These are phyloP conservation scores for Oreortyx pictus DNA, from an alignment of 2,797 vertebrate species.

Conservation along the genomic window DNA sequence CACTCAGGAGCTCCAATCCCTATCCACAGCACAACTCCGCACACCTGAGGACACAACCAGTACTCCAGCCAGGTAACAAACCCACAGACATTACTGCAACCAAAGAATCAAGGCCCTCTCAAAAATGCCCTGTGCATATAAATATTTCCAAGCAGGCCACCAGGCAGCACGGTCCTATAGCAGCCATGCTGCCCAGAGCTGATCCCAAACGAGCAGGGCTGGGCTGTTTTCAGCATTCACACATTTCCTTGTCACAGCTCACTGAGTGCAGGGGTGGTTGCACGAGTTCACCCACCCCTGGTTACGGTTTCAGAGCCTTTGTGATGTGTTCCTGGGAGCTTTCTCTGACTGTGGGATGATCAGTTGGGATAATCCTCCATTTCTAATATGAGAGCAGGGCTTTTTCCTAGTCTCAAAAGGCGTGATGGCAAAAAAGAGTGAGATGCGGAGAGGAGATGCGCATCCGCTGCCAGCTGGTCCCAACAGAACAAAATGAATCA, in stretches of 20 bases:
- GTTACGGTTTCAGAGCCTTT: neutral
- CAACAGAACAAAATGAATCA: neutral
- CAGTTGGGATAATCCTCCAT: neutral
- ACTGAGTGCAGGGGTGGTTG: neutral
- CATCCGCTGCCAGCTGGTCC: neutral
- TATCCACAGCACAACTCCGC: neutral
- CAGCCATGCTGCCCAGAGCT: neutral
- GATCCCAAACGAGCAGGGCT: neutral
- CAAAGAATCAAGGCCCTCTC: neutral
- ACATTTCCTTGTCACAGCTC: neutral
- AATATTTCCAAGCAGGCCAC: neutral
- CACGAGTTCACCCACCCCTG: neutral
- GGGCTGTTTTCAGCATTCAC: neutral
- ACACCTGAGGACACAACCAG: neutral
- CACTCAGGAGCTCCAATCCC: accelerated
- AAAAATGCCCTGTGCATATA: neutral
- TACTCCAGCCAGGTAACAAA: neutral
- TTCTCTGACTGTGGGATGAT: neutral
- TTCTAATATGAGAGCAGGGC: neutral
- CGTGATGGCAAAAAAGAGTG: neutral
- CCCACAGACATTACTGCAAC: neutral
- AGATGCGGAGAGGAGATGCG: neutral
- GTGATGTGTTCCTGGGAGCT: neutral
- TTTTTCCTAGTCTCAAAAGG: neutral
- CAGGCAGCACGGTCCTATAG: neutral